phyloP scores from a whole-genome alignment of 2,888 invertebrate genomes.

The Elegia similella region DNA sequence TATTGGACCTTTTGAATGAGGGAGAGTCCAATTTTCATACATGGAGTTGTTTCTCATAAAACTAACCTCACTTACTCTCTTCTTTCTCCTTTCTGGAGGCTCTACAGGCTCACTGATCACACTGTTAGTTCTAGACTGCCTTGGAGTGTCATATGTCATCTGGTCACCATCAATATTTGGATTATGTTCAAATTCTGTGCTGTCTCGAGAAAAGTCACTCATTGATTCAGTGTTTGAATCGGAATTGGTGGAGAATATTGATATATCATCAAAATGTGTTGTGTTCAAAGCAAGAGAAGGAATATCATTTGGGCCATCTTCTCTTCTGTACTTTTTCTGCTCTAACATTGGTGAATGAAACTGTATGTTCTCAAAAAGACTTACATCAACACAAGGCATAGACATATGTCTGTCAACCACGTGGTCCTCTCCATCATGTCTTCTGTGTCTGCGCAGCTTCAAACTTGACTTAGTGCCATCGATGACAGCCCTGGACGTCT shows the following conservation, averaged over 20 bases:
- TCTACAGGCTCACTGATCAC: constrained; percentile 52
- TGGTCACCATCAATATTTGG: constrained; percentile 41
- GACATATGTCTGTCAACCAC: constrained; percentile 73
- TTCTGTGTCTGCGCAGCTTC: constrained; percentile 59
- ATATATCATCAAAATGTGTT: constrained; percentile 59
- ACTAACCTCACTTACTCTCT: constrained; percentile 45
- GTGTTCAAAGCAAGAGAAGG: constrained; percentile 53
- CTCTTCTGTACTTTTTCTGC: constrained; percentile 57
- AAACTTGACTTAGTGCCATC: constrained; percentile 83
- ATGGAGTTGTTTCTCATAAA: constrained; percentile 62
- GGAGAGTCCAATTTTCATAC: constrained; percentile 68
- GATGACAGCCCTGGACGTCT: constrained; percentile 77
- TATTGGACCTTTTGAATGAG: constrained; percentile 32
- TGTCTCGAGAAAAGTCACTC: constrained; percentile 61
- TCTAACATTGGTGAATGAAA: constrained; percentile 83
- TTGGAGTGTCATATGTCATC: constrained; percentile 66
- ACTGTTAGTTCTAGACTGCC: constrained; percentile 57
- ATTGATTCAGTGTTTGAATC: constrained; percentile 59
- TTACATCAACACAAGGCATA: constrained; percentile 79
- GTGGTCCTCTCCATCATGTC: constrained; percentile 43
- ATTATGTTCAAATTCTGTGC: constrained; percentile 50
- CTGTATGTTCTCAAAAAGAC: constrained; percentile 84
- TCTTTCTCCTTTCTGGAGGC: constrained; percentile 55
- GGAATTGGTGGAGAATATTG: constrained; percentile 64
- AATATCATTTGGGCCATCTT: constrained; percentile 38